A percentile compares a stretch with the other conserved stretches of the same genome.
Evolutionary conservation across 2,113 vertebrate species (phyloP).

Genomic region (Scolopax mira): DNA sequence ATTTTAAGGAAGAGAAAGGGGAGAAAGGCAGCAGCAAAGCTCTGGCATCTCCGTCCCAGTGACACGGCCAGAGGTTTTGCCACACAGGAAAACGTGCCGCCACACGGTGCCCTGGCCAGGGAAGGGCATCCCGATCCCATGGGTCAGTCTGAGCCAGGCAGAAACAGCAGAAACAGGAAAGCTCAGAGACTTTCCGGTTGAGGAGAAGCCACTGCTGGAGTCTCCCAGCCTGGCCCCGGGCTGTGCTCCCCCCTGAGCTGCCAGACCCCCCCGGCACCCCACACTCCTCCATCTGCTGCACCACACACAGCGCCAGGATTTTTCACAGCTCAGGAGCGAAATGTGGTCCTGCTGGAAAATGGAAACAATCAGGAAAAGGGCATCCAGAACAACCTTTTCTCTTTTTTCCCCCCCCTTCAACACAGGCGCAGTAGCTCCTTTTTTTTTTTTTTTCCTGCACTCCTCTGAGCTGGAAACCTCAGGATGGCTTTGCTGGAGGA

Average conservation of each 20-base stretch:
- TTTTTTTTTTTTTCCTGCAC: too few species aligned
- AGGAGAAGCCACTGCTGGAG: background rate
- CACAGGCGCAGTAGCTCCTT: background rate
- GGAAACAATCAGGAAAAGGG: background rate
- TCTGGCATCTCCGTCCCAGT: background rate
- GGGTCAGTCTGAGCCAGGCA: fast-evolving
- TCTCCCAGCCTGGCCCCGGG: background rate
- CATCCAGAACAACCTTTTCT: background rate
- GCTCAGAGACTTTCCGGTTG: background rate
- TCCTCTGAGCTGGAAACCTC: background rate
- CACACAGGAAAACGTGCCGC: fast-evolving
- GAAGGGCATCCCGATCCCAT: background rate
- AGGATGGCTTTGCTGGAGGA: background rate
- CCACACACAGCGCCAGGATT: background rate
- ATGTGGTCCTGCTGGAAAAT: background rate
- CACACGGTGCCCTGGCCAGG: fast-evolving
- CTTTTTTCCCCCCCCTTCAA: background rate
- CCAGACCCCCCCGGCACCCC: background rate
- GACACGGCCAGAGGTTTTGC: background rate
- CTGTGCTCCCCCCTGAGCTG: background rate
- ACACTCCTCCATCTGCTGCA: background rate
- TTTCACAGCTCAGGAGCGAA: background rate
- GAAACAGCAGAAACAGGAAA: background rate
- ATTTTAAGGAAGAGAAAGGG: background rate
- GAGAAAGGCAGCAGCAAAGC: background rate